Percentiles rank a stretch among this genome's conserved stretches.
These are phyloP conservation scores for Laticauda laticaudata DNA, from an alignment of 2,113 vertebrate species.

Conservation along the genomic window DNA sequence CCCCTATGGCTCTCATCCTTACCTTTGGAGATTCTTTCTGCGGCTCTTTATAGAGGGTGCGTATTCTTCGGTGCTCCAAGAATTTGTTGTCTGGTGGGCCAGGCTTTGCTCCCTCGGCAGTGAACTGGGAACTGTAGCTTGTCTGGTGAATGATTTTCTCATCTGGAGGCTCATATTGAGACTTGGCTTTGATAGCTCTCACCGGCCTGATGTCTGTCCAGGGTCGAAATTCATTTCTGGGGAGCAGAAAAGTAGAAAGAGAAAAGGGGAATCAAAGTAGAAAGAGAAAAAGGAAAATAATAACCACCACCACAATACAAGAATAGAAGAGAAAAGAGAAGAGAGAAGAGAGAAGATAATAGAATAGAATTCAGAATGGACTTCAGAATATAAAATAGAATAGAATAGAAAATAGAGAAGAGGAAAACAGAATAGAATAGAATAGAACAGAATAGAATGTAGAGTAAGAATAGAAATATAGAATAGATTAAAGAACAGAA, in stretches of 20 bases:
- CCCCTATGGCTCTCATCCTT: constrained; percentile 42
- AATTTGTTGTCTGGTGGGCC: constrained; percentile 80
- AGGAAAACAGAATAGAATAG: too few species aligned
- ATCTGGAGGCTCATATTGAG: constrained; percentile 88
- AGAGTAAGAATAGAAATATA: too few species aligned
- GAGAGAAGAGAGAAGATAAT: too few species aligned
- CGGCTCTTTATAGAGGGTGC: constrained; percentile 92
- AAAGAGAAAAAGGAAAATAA: not conserved
- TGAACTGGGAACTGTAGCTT: constrained; percentile 92
- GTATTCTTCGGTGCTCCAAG: constrained; percentile 89
- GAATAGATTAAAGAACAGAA: too few species aligned
- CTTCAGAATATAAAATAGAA: too few species aligned
- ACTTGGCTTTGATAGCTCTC: constrained; percentile 85
- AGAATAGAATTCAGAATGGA: too few species aligned
- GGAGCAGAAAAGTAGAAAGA: not conserved
- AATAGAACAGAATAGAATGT: too few species aligned
- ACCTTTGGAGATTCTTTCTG: constrained; percentile 86
- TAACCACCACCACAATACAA: too few species aligned
- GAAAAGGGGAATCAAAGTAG: not conserved
- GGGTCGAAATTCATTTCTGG: constrained; percentile 91
- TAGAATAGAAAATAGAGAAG: too few species aligned
- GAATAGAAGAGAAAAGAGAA: too few species aligned
- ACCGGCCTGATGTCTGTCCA: constrained; percentile 87
- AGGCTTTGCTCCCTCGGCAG: constrained; percentile 80
- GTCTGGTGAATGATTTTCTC: constrained; percentile 86